Base-by-base conservation (phyloP, 2,888 invertebrate genomes). In the Cosmopolites sordidus region DNA sequence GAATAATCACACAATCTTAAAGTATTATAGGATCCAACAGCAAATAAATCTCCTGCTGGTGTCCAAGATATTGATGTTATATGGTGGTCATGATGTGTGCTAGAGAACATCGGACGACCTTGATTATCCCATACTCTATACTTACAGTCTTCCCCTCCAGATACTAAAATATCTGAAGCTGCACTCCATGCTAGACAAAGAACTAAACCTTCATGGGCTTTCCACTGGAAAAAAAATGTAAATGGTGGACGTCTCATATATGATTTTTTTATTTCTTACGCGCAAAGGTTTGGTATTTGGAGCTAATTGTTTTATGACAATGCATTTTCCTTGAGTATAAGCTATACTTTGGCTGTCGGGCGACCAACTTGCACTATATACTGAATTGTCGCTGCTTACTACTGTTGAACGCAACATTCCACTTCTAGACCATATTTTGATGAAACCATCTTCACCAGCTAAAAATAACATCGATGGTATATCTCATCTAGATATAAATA, bases 341-440 rank as follows among this genome's bases (percentile, higher is more conserved):
- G 84, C 77, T 54, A 89, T 83, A 4, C 83, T 78, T 29, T 81
- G 79, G 61, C 84, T 83, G 62, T 83, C 84, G 0, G 87, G 85
- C 45, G 85, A 84, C 89, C 96, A 98, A 37, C 86, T 83, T 2
- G 92, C 87, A 48, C 85, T 84, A 65, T 93, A 89, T 51, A 95
- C 86, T 0, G 95, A 86, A 47, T 81, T 78, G 65, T 87, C 87
- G 50, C 88, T 89, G 59, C 83, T 83, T 40, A 92, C 84, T 1
- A 96, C 83, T 1, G 89, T 89, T 0, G 96, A 94, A 1, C 99
- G 82, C 11, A 99, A 78, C 80, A 94, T 87, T 11, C 97, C 98
- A 66, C 90, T 92, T 41, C 95, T 80, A 0, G 98, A 98, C 98
- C 98, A 99, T 54, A 98, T 87, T 76, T 97, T 97, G 1, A 98